A percentile compares a stretch with the other conserved stretches of the same genome.
These are phyloP conservation scores for Aplysina aerophoba DNA, from an alignment of 37 sponge, comb jelly and placozoan genomes.

Conservation along the genomic window DNA sequence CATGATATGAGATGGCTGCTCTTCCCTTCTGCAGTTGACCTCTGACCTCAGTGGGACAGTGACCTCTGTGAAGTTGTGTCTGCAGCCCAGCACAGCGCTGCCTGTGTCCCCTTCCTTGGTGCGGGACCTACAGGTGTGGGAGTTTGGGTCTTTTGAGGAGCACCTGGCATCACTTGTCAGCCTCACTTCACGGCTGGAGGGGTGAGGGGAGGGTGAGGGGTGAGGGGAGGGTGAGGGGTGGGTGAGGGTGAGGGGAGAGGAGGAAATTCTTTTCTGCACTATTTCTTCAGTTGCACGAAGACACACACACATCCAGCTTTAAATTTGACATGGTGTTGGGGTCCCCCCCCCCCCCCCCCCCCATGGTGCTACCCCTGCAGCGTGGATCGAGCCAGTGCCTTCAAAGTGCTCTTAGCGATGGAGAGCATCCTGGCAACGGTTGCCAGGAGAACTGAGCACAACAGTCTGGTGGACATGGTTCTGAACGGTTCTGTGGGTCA, in stretches of 20 bases:
- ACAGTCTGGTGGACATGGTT: constrained; percentile 9
- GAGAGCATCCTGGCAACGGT: constrained; percentile 29
- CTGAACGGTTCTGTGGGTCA: constrained; percentile 17
- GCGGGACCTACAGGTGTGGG: neutral
- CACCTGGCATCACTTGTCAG: constrained; percentile 5
- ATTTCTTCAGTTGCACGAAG: no score
- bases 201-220: neutral
- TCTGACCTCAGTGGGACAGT: neutral
- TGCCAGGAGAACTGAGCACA: constrained; percentile 13
- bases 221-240: neutral
- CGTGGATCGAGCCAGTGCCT: constrained; percentile 22
- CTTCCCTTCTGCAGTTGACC: neutral
- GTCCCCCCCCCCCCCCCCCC: no score
- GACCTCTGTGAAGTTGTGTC: neutral
- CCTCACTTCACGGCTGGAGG: constrained; percentile 5
- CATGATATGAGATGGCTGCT: neutral
- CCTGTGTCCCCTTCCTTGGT: neutral
- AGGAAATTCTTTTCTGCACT: no score
- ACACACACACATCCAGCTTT: no score
- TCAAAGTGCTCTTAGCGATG: constrained; percentile 15
- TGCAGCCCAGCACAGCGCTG: neutral
- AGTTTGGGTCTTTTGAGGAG: constrained; percentile 14
- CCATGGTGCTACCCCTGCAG: neutral
- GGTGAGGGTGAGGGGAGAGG: neutral
- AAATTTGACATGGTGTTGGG: no score